Conservation (phyloP, 2,113 vertebrate species). For the Bufo gargarizans region DNA sequence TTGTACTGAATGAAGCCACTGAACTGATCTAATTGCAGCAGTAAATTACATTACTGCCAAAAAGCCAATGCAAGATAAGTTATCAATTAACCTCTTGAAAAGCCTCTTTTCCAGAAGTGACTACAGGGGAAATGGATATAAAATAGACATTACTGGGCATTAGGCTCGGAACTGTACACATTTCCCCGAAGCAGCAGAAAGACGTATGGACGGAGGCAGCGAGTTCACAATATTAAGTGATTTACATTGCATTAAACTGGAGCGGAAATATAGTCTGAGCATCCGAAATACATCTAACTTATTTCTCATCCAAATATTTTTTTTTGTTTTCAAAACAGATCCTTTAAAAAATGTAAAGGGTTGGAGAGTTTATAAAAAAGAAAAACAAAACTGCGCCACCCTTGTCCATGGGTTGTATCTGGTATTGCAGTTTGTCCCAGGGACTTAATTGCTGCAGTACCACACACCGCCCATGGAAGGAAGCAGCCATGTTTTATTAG, state of each 20-base stretch:
- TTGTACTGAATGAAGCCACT: not conserved
- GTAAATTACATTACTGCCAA: conserved; percentile 34
- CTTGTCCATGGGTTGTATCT: too few relatives aligned
- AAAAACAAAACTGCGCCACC: too few relatives aligned
- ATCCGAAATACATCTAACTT: not conserved
- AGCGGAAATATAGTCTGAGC: not conserved
- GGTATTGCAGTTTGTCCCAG: too few relatives aligned
- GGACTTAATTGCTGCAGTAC: too few relatives aligned
- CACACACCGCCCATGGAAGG: too few relatives aligned
- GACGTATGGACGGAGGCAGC: not conserved
- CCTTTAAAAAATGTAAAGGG: too few relatives aligned
- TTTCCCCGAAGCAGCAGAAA: not conserved
- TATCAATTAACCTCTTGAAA: conserved; percentile 35
- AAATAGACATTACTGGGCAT: conserved; percentile 20
- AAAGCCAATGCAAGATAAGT: conserved; percentile 8
- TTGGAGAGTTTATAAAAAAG: too few relatives aligned
- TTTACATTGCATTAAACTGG: too few relatives aligned
- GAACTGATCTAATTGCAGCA: conserved; percentile 31
- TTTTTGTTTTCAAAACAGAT: too few relatives aligned
- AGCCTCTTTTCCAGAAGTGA: not conserved
- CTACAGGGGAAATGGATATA: not conserved
- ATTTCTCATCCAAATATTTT: not conserved
- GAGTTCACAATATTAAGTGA: not conserved
- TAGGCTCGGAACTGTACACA: not conserved
- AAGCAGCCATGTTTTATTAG: too few relatives aligned